phyloP scores from a whole-genome alignment of 1,140 invertebrate genomes.

The Diploscapter pachys region DNA sequence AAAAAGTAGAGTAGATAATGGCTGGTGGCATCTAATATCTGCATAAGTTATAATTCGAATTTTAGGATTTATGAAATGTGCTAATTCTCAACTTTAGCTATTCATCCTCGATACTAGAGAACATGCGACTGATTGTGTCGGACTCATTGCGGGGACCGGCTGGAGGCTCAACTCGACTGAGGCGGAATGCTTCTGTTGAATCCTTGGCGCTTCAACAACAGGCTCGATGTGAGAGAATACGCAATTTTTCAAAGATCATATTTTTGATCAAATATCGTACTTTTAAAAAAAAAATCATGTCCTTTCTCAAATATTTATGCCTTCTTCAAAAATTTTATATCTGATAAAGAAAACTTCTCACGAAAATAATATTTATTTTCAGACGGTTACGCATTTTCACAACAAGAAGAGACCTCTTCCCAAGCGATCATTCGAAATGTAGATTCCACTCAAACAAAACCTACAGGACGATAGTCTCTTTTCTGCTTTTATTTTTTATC shows the following conservation, averaged over 20 bases:
- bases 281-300: background rate
- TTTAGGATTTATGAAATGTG: no score
- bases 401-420: conserved; percentile 92
- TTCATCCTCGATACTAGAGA: conserved; percentile 25
- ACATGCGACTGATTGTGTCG: conserved; percentile 23
- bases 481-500: no score
- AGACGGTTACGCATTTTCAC: conserved; percentile 98
- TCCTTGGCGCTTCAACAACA: conserved; percentile 19
- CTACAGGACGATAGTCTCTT: conserved; percentile 20
- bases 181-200: conserved; percentile 5
- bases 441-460: conserved; percentile 30
- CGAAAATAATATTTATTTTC: conserved; percentile 45
- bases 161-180: conserved; percentile 17
- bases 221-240: conserved; percentile 21
- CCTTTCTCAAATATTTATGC: background rate
- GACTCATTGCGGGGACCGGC: background rate
- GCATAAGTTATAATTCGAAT: background rate
- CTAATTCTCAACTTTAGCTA: conserved; percentile 13
- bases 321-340: background rate
- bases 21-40: background rate
- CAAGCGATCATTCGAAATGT: conserved; percentile 75
- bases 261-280: no score
- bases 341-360: background rate
- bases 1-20: background rate
- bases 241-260: no score